Evolutionary conservation across 2,888 invertebrate genomes (phyloP).

Genomic region (Ectropis crepuscularia): DNA sequence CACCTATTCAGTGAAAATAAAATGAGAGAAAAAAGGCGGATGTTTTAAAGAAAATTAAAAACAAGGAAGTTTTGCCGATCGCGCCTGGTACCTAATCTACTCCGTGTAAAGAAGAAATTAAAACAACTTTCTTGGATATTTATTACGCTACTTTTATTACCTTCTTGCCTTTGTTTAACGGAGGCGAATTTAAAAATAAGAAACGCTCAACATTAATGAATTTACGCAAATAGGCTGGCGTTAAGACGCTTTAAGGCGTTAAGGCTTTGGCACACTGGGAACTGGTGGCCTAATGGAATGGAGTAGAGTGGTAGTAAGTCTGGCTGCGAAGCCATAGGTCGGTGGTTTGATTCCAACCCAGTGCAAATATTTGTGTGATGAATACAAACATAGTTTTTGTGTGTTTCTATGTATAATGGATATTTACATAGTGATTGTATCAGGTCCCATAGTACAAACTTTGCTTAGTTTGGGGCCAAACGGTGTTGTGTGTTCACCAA

Average conservation of each 20-base stretch:
- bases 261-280: slow-evolving; percentile 3
- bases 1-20: slow-evolving; percentile 78
- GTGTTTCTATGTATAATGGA: too few relatives aligned
- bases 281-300: not conserved
- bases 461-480: too few relatives aligned
- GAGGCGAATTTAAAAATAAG: slow-evolving; percentile 67
- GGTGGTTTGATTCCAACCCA: too few relatives aligned
- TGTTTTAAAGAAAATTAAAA: slow-evolving; percentile 85
- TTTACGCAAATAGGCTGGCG: slow-evolving; percentile 39
- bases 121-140: slow-evolving; percentile 83
- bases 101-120: slow-evolving; percentile 83
- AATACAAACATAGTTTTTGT: too few relatives aligned
- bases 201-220: slow-evolving; percentile 51
- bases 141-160: slow-evolving; percentile 80
- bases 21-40: slow-evolving; percentile 75
- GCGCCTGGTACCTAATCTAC: slow-evolving; percentile 77
- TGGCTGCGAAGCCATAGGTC: too few relatives aligned
- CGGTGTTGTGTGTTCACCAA: too few relatives aligned
- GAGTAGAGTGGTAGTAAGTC: not conserved
- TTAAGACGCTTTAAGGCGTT: slow-evolving; percentile 22
- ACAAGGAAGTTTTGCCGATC: slow-evolving; percentile 82
- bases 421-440: too few relatives aligned
- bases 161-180: slow-evolving; percentile 66
- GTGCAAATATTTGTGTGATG: too few relatives aligned
- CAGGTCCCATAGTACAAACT: too few relatives aligned